Base-by-base conservation (phyloP, 2,888 invertebrate genomes). In the Tipula vernalis region DNA sequence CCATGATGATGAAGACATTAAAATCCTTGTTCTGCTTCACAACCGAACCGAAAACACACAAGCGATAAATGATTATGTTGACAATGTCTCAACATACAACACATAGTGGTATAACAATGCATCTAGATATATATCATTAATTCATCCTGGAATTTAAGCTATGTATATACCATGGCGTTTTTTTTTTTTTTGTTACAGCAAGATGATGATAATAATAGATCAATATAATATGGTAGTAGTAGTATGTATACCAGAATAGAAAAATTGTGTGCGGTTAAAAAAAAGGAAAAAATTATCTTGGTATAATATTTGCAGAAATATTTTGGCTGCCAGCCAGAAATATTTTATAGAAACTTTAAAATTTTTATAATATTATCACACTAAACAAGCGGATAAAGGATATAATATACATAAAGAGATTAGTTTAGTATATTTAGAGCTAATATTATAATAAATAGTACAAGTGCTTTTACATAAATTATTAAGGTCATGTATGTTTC, bases 161-260 rank as follows among this genome's bases (percentile, higher is more conserved):
- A 12, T 71, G 51, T 51, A 51, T 44, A 44, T 44, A 44, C 15
- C 28, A 28, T 28, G 71, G 28, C 28, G n/a, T n/a, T 71, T 10
- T 6, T 71, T 8, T 28, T 71, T 71, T 71, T 71, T 71, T 28
- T 18, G 18, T 4, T 71, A 71, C 71, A 71, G 28, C 18, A 71
- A 71, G 71, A 71, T 71, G 71, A 71, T 71, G 71, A 71, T 71
- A 71, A 71, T 71, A 71, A 71, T 71, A 71, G 71, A 71, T 71
- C 71, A 71, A 71, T 71, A 28, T 71, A 71, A 71, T 28, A 71
- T 71, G 71, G 71, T 71, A 28, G n/a, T n/a, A n/a, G n/a, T n/a
- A n/a, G n/a, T n/a, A n/a, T n/a, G n/a, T 10, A 71, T 10, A 71
- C 10, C 28, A 28, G 51, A n/a, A 51, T 51, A 4, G n/a, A n/a